Base-by-base conservation (phyloP, 23 tunicate genomes). In the Corella eumyota region DNA sequence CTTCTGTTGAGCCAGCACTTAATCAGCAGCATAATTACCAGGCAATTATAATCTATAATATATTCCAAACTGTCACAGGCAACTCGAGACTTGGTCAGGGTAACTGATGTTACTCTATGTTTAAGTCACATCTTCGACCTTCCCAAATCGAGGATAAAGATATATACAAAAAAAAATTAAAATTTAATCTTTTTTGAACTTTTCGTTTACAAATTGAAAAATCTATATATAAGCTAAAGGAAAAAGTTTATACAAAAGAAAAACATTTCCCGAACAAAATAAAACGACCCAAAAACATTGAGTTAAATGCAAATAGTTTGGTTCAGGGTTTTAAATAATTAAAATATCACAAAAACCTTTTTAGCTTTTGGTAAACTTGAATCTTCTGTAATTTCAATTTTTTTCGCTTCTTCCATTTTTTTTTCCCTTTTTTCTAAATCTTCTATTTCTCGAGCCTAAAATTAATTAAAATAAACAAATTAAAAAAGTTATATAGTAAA, bases 371-470 rank as follows among this genome's bases (percentile, higher is more conserved):
- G 97, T 20, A 90, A 48, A 33, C 69, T 33, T 64, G 46, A 45
- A 49, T 90, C 90, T 60, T 72, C 71, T 23, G 31, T 53, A 24
- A 90, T 73, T 15, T 61, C 50, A 53, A 90, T 56, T 56, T 69
- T 38, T 49, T 90, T 90, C 2, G 97, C 90, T 57, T 79, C 97
- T 45, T 80, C 90, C 56, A 90, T 48, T 48, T 90, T 90, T 63
- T 79, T 73, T 68, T 90, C 83, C 31, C 97, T 31, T 52, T 73
- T 62, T 44, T 68, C 78, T 27, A 66, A 62, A 56, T 90, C 97
- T 74, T 80, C 76, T 35, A 59, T 46, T 56, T 69, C 78, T 58
- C 66, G 76, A 51, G 33, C 30, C 86, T 85, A 74, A 66, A 46
- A 25, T n/a, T 3, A 6, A 45, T 1, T 20, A 45, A 64, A 4